Base-by-base conservation (phyloP, 1,140 invertebrate species). In the Bombus soroeensis region DNA sequence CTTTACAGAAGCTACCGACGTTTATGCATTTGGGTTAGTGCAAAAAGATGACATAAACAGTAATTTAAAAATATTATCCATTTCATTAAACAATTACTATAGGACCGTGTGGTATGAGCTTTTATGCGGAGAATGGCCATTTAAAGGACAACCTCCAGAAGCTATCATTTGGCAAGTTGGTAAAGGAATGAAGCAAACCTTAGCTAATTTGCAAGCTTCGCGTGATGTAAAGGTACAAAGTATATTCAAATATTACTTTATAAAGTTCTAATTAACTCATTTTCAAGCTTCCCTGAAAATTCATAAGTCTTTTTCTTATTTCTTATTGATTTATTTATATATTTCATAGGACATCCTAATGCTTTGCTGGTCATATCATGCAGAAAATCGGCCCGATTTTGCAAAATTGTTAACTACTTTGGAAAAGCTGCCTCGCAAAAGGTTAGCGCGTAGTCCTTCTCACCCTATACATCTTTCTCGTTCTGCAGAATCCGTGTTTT, bases 41-140 rank as follows among this genome's bases (percentile, higher is more conserved):
- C 72, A 34, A 83, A 64, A 39, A 57, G 15, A 22, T 28, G 1
- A 28, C 10, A 22, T 25, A 66, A 71, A 76, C 47, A 37, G 22
- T 32, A 62, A 43, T 57, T 77, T 71, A n/a, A 34, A 59, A 12
- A 59, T 39, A 75, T 68, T 39, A 41, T 47, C 39, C 37, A 2
- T 37, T 70, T 64, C 25, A 28, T 41, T 0, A 85, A 75, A 39
- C 47, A 39, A 82, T 80, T 89, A 71, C 95, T 96, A 76, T 93
- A 99, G 98, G 43, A 99, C 99, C 57, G 98, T 99, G 37, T 99
- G 99, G 99, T 99, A 99, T 95, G 99, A 99, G 95, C 95, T 99
- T 74, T 95, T 99, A 72, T 99, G 98, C 93, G 98, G 98, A 3
- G 98, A 99, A 91, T 99, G 98, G 97, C 99, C 99, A 18, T 99